Evolutionary conservation across 1,140 invertebrate genomes (phyloP).

Genomic region (Glossosoma conforme): DNA sequence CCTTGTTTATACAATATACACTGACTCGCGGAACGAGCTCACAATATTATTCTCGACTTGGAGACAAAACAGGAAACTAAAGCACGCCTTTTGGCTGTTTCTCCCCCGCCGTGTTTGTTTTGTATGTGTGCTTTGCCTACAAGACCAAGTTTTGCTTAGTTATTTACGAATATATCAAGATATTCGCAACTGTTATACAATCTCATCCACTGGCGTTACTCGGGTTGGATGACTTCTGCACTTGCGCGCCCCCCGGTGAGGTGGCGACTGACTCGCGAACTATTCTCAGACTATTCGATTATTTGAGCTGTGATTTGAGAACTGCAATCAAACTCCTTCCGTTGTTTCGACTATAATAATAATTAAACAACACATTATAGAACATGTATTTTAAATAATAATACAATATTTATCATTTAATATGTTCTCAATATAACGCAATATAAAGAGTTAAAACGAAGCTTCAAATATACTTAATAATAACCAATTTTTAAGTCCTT

Average conservation of each 20-base stretch:
- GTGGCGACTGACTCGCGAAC: conserved; percentile 15
- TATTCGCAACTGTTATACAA: conserved; percentile 26
- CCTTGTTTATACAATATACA: conserved; percentile 31
- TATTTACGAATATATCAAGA: conserved; percentile 30
- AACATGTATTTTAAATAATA: no score
- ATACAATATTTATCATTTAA: no score
- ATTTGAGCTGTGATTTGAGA: conserved; percentile 6
- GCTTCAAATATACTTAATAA: no score
- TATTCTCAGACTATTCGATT: conserved; percentile 12
- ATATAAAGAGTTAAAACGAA: no score
- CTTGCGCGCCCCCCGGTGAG: conserved; percentile 22
- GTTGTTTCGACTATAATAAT: no score
- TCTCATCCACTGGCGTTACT: conserved; percentile 11
- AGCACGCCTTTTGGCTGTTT: conserved; percentile 34
- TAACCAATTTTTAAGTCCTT: no score
- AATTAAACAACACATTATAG: no score
- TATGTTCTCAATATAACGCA: no score
- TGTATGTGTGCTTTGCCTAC: conserved; percentile 27
- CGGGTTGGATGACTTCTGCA: conserved; percentile 28
- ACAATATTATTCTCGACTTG: conserved; percentile 30
- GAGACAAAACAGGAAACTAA: conserved; percentile 30
- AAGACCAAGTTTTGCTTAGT: conserved; percentile 30
- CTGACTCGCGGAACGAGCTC: conserved; percentile 19
- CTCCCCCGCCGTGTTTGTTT: conserved; percentile 14
- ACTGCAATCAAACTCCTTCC: no score